Percentiles rank a stretch among this genome's conserved stretches.
These are phyloP conservation scores for Zaprionus lachaisei DNA, from an alignment of 1,140 invertebrate genomes.

Conservation along the genomic window DNA sequence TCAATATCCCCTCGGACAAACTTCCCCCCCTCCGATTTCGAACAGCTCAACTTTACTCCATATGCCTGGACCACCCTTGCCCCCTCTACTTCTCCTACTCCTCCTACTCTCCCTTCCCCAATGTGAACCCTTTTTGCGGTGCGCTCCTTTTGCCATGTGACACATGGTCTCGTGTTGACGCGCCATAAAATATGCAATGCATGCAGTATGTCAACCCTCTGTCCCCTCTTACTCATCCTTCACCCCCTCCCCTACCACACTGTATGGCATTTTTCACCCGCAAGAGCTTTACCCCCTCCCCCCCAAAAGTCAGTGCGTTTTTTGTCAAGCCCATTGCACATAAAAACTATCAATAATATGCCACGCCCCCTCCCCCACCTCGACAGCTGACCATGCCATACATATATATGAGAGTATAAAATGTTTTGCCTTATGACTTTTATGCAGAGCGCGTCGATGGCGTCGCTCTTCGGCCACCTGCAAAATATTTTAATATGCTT, in stretches of 20 bases:
- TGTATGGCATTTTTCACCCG: slow-evolving; percentile 34
- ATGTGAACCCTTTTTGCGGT: slow-evolving; percentile 6
- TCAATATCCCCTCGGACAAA: slow-evolving; percentile 72
- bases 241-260: slow-evolving; percentile 1
- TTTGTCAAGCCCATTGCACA: slow-evolving; percentile 64
- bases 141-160: slow-evolving; percentile 54
- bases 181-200: slow-evolving; percentile 81
- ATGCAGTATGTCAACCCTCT: slow-evolving; percentile 74
- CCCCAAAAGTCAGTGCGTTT: slow-evolving; percentile 59
- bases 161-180: slow-evolving; percentile 82
- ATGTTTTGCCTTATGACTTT: slow-evolving; percentile 82
- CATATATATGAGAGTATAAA: slow-evolving; percentile 55
- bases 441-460: slow-evolving; percentile 53
- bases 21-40: slow-evolving; percentile 40
- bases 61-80: not conserved
- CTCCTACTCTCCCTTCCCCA: not conserved
- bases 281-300: not conserved
- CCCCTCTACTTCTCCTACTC: not conserved
- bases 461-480: slow-evolving; percentile 37
- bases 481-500: slow-evolving; percentile 80
- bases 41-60: slow-evolving; percentile 27
- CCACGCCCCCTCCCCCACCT: slow-evolving; percentile 23
- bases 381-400: not conserved
- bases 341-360: slow-evolving; percentile 79
- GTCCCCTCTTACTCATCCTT: not conserved